A percentile compares a stretch with the other conserved stretches of the same genome.
Evolutionary conservation across 2,113 vertebrate species (phyloP).

Genomic region (Corythoichthys haematopterus): DNA sequence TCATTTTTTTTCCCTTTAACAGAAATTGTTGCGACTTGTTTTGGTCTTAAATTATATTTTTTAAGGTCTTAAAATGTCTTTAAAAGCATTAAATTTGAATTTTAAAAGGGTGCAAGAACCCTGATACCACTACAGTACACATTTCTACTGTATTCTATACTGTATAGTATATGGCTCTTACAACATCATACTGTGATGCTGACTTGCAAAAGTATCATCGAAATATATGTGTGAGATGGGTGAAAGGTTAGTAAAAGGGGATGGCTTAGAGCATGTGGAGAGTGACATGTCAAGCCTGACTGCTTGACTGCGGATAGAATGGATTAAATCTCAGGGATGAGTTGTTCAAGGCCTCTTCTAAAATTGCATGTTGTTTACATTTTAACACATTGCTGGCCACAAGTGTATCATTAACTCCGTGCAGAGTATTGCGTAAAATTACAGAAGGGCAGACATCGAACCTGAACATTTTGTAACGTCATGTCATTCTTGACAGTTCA

Average conservation of each 20-base stretch:
- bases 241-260: conserved; percentile 3
- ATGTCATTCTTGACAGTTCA: too few relatives aligned
- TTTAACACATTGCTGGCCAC: conserved; percentile 4
- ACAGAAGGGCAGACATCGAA: not conserved
- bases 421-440: not conserved
- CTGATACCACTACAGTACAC: not conserved
- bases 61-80: too few relatives aligned
- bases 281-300: conserved; percentile 6
- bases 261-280: not conserved
- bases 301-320: conserved; percentile 3
- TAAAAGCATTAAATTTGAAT: too few relatives aligned
- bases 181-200: not conserved
- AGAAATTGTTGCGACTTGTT: too few relatives aligned
- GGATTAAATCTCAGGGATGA: conserved; percentile 1
- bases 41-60: too few relatives aligned
- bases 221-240: not conserved
- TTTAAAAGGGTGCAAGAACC: too few relatives aligned
- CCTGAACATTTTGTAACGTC: not conserved
- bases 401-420: not conserved
- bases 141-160: not conserved
- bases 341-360: not conserved
- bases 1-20: too few relatives aligned
- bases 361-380: not conserved
- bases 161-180: not conserved
- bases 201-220: not conserved